A percentile compares a stretch with the other conserved stretches of the same genome.
These are phyloP conservation scores for Tetramorium bicarinatum DNA, from an alignment of 2,888 invertebrate genomes.

Conservation along the genomic window DNA sequence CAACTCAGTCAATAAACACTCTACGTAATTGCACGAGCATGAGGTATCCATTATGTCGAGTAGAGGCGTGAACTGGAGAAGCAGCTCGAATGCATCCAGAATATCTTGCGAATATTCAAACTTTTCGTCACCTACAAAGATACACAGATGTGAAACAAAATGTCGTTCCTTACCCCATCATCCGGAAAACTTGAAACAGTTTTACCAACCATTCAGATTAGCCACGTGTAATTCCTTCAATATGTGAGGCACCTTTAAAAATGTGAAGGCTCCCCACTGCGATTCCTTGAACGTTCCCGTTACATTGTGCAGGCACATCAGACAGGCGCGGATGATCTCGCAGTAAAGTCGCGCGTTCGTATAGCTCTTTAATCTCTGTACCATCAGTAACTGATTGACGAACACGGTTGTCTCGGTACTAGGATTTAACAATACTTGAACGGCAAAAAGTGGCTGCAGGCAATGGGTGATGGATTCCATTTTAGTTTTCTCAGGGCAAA, in stretches of 20 bases:
- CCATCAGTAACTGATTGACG: slow-evolving; percentile 93
- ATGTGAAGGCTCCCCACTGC: slow-evolving; percentile 97
- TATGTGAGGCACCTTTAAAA: slow-evolving; percentile 95
- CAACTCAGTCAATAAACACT: slow-evolving; percentile 94
- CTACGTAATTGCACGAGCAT: slow-evolving; percentile 95
- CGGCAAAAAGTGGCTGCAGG: slow-evolving; percentile 93
- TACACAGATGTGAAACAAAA: not conserved
- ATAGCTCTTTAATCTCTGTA: slow-evolving; percentile 94
- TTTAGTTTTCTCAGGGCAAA: slow-evolving; percentile 87
- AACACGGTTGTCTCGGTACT: slow-evolving; percentile 93
- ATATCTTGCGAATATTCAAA: slow-evolving; percentile 92
- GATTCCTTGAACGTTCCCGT: slow-evolving; percentile 94
- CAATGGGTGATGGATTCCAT: slow-evolving; percentile 91
- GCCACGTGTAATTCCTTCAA: slow-evolving; percentile 90
- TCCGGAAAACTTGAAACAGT: not conserved
- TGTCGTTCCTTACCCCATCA: not conserved
- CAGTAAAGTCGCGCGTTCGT: slow-evolving; percentile 94
- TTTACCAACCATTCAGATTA: slow-evolving; percentile 86
- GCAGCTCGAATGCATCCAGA: slow-evolving; percentile 93
- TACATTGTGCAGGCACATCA: slow-evolving; percentile 95
- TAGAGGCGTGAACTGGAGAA: slow-evolving; percentile 94
- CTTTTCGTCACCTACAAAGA: slow-evolving; percentile 86
- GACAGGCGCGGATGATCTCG: slow-evolving; percentile 95
- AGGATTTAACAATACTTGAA: slow-evolving; percentile 94
- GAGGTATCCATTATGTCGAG: slow-evolving; percentile 96